Conservation (phyloP, 2,113 vertebrate species). For the Corvus moneduloides region DNA sequence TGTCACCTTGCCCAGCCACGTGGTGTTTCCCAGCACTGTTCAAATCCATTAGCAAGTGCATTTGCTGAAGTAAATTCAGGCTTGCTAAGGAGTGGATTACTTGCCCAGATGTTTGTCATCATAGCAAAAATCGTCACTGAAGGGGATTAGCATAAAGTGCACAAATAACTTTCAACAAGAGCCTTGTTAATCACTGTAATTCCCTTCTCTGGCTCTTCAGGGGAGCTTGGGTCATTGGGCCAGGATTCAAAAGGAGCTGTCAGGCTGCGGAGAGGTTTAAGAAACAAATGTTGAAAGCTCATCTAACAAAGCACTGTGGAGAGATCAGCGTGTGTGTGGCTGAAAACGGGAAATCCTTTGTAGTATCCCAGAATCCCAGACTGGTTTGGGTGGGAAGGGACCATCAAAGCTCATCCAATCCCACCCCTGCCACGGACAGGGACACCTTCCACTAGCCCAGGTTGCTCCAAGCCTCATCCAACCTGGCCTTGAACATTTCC, state of each 20-base stretch:
- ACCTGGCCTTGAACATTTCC: background rate
- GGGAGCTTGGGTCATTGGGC: background rate
- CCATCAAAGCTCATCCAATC: background rate
- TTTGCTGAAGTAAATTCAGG: background rate
- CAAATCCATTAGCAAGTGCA: background rate
- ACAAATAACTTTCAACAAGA: background rate
- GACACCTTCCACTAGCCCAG: background rate
- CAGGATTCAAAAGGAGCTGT: background rate
- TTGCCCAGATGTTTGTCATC: background rate
- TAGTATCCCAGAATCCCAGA: background rate
- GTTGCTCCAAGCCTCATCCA: background rate
- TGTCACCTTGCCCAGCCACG: background rate
- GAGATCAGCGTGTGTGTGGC: background rate
- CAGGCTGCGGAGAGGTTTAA: background rate
- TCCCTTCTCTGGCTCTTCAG: background rate
- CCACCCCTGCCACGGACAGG: background rate
- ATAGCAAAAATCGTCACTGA: background rate
- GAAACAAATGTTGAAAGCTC: background rate
- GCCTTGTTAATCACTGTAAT: background rate
- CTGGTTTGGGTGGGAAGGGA: background rate
- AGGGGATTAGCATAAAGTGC: slow-evolving; percentile 19
- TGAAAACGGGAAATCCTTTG: background rate
- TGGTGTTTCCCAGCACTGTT: background rate
- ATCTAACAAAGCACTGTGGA: background rate
- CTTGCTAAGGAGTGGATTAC: background rate